Percentiles rank a stretch among this genome's conserved stretches.
phyloP scores from a whole-genome alignment of 2,797 vertebrate species.

The Coranthus polyacanthus region DNA sequence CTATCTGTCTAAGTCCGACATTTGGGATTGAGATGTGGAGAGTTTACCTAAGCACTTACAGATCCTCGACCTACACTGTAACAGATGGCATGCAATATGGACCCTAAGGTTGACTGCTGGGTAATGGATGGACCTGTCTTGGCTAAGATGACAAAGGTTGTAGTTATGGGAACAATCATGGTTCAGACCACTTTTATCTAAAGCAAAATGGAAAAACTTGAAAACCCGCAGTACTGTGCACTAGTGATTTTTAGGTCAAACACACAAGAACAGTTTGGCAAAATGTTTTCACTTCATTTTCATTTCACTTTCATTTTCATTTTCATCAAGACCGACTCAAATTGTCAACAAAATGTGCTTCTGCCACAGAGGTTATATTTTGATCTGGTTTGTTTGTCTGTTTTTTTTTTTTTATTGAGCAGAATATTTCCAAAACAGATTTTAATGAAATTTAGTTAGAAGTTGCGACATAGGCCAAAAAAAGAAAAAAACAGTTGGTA shows the following conservation, averaged over 20 bases:
- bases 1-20: slow-evolving; percentile 57
- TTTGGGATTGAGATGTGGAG: slow-evolving; percentile 50
- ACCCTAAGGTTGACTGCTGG: slow-evolving; percentile 54
- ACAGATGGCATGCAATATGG: slow-evolving; percentile 71
- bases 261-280: too few relatives aligned
- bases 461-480: background rate
- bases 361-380: background rate
- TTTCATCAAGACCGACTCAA: slow-evolving; percentile 6
- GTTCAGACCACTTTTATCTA: slow-evolving; percentile 14
- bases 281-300: background rate
- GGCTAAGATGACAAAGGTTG: slow-evolving; percentile 44
- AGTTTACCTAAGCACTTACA: slow-evolving; percentile 66
- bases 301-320: too few relatives aligned
- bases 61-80: slow-evolving; percentile 31
- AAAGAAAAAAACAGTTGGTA: too few relatives aligned
- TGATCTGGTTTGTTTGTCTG: slow-evolving; percentile 15
- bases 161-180: slow-evolving; percentile 11
- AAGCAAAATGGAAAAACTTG: background rate
- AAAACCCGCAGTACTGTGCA: background rate
- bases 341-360: slow-evolving; percentile 11
- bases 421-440: slow-evolving; percentile 16
- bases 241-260: background rate
- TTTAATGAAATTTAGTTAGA: slow-evolving; percentile 16
- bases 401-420: slow-evolving; percentile 24
- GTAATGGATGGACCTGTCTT: slow-evolving; percentile 61